Evolutionary conservation across 2,797 vertebrate species (phyloP).

Genomic region (Gorsachius magnificus): DNA sequence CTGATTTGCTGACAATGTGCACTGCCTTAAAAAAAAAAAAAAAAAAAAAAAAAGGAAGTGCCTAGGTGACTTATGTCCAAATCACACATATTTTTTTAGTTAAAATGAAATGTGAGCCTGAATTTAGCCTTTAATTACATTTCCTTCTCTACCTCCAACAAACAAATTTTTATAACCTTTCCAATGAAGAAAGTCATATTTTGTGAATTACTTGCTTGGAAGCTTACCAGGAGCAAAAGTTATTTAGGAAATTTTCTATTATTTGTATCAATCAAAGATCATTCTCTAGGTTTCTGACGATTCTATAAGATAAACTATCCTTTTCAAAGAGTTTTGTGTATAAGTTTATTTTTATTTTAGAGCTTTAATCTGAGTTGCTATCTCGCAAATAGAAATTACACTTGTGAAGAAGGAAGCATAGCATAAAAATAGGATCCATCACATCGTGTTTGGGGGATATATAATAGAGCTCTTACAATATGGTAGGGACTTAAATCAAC

Average conservation of each 20-base stretch:
- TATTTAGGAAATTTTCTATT: conserved; percentile 75
- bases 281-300: conserved; percentile 7
- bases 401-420: conserved; percentile 24
- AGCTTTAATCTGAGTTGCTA: conserved; percentile 44
- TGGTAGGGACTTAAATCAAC: not conserved
- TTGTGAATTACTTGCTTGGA: conserved; percentile 75
- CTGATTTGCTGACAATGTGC: conserved; percentile 82
- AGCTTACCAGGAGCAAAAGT: conserved; percentile 60
- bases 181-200: conserved; percentile 73
- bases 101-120: conserved; percentile 77
- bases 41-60: conserved; percentile 62
- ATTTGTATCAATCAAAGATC: conserved; percentile 65
- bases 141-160: conserved; percentile 79
- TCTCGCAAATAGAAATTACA: conserved; percentile 48
- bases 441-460: not conserved
- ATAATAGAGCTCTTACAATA: conserved; percentile 37
- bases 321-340: not conserved
- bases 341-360: conserved; percentile 32
- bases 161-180: conserved; percentile 79
- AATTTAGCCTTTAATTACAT: conserved; percentile 81
- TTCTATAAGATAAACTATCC: conserved; percentile 33
- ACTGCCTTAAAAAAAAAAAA: conserved; percentile 57
- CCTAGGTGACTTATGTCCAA: conserved; percentile 79
- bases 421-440: conserved; percentile 47
- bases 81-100: conserved; percentile 79